phyloP scores from a whole-genome alignment of 2,797 vertebrate genomes.

The Lutjanus campechanus region DNA sequence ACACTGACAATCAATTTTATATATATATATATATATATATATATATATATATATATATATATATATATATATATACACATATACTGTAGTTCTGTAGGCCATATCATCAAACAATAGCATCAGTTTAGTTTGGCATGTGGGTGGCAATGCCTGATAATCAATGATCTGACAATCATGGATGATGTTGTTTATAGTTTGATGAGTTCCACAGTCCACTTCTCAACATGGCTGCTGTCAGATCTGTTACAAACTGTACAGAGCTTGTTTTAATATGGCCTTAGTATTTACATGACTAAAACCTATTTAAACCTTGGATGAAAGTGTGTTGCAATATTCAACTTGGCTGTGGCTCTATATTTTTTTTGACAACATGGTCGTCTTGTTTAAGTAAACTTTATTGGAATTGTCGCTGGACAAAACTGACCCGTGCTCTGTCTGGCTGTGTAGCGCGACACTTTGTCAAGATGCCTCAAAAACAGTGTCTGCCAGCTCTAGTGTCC shows the following conservation, averaged over 20 bases:
- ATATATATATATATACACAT: no score
- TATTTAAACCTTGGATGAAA: no score
- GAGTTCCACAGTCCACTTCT: background rate
- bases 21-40: no score
- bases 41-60: no score
- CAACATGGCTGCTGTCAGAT: background rate
- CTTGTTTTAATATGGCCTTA: background rate
- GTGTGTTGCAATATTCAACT: no score
- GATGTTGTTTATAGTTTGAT: background rate
- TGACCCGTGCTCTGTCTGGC: no score
- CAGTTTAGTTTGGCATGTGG: background rate
- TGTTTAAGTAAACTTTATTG: no score
- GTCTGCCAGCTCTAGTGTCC: background rate
- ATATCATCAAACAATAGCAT: background rate
- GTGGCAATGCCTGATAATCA: background rate
- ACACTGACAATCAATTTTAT: no score
- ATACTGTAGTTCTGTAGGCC: background rate
- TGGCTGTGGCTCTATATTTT: no score
- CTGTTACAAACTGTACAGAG: background rate
- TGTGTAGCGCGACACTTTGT: no score
- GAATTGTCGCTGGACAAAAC: no score
- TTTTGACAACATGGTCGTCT: no score
- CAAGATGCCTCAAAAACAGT: background rate
- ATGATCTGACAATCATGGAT: background rate
- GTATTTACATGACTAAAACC: background rate